phyloP scores from a whole-genome alignment of 2,797 vertebrate genomes.

The Micropoecilia bifurca region DNA sequence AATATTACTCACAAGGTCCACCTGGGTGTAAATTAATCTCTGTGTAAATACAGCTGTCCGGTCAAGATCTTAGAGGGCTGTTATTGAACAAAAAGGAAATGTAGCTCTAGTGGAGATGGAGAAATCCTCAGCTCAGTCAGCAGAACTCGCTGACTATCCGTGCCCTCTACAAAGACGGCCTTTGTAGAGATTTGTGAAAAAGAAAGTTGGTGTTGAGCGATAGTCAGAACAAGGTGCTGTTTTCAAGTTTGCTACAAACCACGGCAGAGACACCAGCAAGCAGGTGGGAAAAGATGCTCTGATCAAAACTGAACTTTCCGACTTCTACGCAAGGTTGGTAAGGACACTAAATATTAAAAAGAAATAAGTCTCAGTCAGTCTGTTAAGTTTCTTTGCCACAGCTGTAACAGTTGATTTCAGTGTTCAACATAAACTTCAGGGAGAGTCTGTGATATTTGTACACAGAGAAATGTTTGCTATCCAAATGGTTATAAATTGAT shows the following conservation, averaged over 20 bases:
- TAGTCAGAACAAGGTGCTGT: not conserved
- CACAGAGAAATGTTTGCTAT: not conserved
- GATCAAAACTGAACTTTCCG: not conserved
- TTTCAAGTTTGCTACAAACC: not conserved
- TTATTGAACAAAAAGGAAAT: not conserved
- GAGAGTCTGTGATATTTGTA: not conserved
- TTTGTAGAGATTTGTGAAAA: not conserved
- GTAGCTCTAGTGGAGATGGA: not conserved
- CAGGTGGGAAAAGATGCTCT: not conserved
- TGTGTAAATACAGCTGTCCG: not conserved
- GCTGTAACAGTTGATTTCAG: not conserved
- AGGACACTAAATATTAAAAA: not conserved
- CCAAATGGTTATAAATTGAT: not conserved
- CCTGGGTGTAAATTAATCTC: not conserved
- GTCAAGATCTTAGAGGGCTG: not conserved
- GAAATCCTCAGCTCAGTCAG: not conserved
- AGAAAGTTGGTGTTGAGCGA: not conserved
- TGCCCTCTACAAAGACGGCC: not conserved
- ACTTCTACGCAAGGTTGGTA: not conserved
- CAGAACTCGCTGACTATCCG: not conserved
- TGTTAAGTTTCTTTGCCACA: slow-evolving; percentile 4
- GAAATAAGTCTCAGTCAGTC: not conserved
- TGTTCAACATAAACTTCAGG: not conserved
- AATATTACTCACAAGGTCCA: not conserved
- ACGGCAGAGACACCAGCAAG: not conserved